Evolutionary conservation across 2,888 invertebrate species (phyloP).

Genomic region (Tetropium fuscum): DNA sequence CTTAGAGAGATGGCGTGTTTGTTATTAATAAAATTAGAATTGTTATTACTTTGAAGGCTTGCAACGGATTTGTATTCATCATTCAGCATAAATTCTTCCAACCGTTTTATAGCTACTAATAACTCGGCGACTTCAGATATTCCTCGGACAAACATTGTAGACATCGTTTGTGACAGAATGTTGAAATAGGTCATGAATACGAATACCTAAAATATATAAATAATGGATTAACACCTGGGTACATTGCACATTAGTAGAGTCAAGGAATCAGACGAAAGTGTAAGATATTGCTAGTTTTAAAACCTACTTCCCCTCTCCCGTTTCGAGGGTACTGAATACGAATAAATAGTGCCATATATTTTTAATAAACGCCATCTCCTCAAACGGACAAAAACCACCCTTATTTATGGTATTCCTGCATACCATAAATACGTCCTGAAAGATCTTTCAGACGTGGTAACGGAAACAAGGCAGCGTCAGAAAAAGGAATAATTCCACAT

Average conservation of each 20-base stretch:
- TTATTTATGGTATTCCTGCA: no score
- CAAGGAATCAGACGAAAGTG: no score
- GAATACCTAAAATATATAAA: conserved; percentile 63
- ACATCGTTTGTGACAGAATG: conserved; percentile 70
- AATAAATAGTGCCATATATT: no score
- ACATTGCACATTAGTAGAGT: neutral
- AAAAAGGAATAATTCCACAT: no score
- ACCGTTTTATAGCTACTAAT: conserved; percentile 64
- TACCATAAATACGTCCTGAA: no score
- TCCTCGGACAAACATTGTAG: conserved; percentile 69
- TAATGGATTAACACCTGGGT: neutral
- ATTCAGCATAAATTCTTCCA: conserved; percentile 62
- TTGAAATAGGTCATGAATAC: conserved; percentile 71
- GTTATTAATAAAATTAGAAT: conserved; percentile 38
- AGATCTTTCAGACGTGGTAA: no score
- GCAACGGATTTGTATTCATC: conserved; percentile 53
- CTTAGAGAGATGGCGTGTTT: conserved; percentile 54
- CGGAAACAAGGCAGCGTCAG: no score
- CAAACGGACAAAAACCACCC: no score
- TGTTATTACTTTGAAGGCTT: conserved; percentile 50
- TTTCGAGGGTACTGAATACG: no score
- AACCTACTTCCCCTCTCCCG: no score
- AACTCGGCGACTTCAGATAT: conserved; percentile 67
- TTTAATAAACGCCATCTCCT: no score
- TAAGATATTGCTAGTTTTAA: no score